A percentile compares a stretch with the other conserved stretches of the same genome.
Conservation (phyloP, 2,888 invertebrate species). For the Phoenoteleia sp. region DNA sequence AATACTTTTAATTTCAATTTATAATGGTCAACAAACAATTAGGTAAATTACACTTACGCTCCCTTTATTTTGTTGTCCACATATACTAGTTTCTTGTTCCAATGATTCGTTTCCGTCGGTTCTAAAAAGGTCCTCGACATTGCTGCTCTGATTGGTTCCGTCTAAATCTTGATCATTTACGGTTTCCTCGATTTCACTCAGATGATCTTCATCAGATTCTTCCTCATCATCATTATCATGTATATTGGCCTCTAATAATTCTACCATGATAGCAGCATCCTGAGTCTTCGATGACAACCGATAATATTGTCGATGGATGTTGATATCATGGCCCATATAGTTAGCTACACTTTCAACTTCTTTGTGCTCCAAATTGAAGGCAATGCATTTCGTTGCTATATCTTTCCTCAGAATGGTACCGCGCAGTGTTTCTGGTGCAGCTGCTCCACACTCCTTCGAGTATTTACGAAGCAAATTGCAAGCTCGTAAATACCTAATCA, state of each 20-base stretch:
- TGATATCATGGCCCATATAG: conserved; percentile 55
- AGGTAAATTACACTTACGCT: too few species aligned
- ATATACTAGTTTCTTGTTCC: too few species aligned
- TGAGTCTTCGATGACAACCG: conserved; percentile 15
- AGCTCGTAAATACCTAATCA: conserved; percentile 39
- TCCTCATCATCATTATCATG: neutral
- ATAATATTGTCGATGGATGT: conserved; percentile 45
- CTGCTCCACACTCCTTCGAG: conserved; percentile 53
- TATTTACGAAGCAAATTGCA: conserved; percentile 61
- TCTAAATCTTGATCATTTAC: too few species aligned
- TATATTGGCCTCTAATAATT: too few species aligned
- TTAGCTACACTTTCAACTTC: conserved; percentile 38
- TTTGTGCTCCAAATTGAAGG: conserved; percentile 38
- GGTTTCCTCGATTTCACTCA: neutral
- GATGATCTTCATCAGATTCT: neutral
- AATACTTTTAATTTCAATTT: too few species aligned
- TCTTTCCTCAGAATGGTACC: conserved; percentile 70
- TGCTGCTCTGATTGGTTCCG: too few species aligned
- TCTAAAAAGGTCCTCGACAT: too few species aligned
- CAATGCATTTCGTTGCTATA: conserved; percentile 66
- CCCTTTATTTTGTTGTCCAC: too few species aligned
- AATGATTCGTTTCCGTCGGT: too few species aligned
- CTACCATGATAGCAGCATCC: conserved; percentile 13
- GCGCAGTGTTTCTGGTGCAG: conserved; percentile 57
- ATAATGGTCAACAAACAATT: too few species aligned